Base-by-base conservation (phyloP, 2,113 vertebrate species). In the Tylochromis polylepis region DNA sequence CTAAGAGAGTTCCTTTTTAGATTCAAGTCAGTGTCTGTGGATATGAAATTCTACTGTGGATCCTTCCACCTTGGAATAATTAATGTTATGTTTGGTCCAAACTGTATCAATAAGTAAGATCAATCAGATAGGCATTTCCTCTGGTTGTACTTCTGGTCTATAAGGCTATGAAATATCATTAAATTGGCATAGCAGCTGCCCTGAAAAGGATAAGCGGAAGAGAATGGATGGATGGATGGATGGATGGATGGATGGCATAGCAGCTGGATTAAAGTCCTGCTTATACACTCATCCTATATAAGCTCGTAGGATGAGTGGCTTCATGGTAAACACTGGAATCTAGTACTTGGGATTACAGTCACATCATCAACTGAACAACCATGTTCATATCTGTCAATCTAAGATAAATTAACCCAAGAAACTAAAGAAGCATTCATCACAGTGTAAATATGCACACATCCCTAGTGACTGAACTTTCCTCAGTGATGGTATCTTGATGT, bases 311-410 rank as follows among this genome's bases (percentile, higher is more conserved):
- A 75, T 29, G 70, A 75, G 70, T 29, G 24, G 15, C 43, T 75
- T 51, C 24, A 31, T 51, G 43, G 43, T 51, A 51, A 51, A 51
- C 43, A 46, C 15, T 49, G 24, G 16, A 75, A 18, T 49, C 22
- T 22, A 72, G 2, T 5, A 49, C 5, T 0, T 75, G 67, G 24
- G 41, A 75, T 75, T 75, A 46, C 24, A 75, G 41, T 75, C 43
- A 51, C 16, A 51, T 77, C 43, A 77, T 75, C 67, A 49, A 11
- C 24, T 16, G 14, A 49, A 0, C 24, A 24, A 75, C 41, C 0
- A 49, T 10, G 9, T 29, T 49, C 41, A 11, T 20, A 75, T 49
- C 15, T 49, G 67, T 27, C 24, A 49, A 49, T 49, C 41, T 29
- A 24, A 49, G 41, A 49, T 49, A 49, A 49, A 49, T 49, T 5